Evolutionary conservation across 1,140 invertebrate species (phyloP), one percentile per base, ranked within the genome.

Genomic region (Lepidurus couesii): DNA sequence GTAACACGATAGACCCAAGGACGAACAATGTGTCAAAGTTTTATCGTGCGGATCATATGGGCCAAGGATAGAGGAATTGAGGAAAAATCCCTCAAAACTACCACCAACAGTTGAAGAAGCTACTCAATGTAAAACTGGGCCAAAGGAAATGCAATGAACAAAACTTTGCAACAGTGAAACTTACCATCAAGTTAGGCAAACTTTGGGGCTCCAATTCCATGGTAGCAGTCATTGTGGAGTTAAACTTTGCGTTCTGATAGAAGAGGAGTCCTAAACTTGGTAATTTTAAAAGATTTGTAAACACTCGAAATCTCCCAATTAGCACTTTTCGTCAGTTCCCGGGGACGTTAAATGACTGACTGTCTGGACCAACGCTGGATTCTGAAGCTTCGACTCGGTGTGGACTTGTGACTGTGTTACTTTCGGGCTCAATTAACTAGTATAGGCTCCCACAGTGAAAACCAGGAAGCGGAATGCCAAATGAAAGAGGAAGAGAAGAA

Each of bases 151-250:
- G 21, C 21, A 13, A 6, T 65, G 21, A 65, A 16, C 16, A 13
- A 47, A 47, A 47, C 10, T 47, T 47, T 5, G 34, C 2, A 34
- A 34, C 45, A 47, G 10, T 0, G 10, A 16, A 10, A 47, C 6
- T 65, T 65, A 65, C 53, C 53, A 65, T 65, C 53, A 65, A 65
- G 21, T 65, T 65, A n/a, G 53, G 53, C 9, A 65, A 21, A 65
- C 53, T 65, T 16, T 65, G 53, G 21, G 53, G 53, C 21, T 65
- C 53, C 53, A 65, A n/a, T 65, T 65, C 53, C 53, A 65, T 65
- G 13, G 53, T 65, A 4, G 53, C 53, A 13, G 53, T 65, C 53
- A 65, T 65, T 13, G 8, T 16, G 8, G 21, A 21, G 13, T 21
- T 7, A 65, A 65, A 65, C 8, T 7, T 65, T 0, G 53, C 53